Conservation (phyloP, 1,140 invertebrate species). For the Drosophila melanogaster region Release_6_plus_ISO1_MT NT_033777.3:7511001-7511500, state of each 20-base stretch:
- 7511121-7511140: conserved; percentile 85
- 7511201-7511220: conserved; percentile 89
- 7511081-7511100: conserved; percentile 87
- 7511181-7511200: conserved; percentile 88
- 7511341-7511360: conserved; percentile 85
- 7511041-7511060: conserved; percentile 84
- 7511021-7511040: conserved; percentile 77
- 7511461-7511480: too few species aligned
- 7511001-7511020: conserved; percentile 62
- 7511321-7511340: conserved; percentile 85
- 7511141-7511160: conserved; percentile 86
- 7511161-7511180: conserved; percentile 87
- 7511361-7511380: conserved; percentile 89
- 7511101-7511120: conserved; percentile 85
- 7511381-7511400: conserved; percentile 74
- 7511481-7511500: too few species aligned
- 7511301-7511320: conserved; percentile 87
- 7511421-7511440: not conserved
- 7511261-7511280: conserved; percentile 85
- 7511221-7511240: conserved; percentile 85
- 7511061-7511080: conserved; percentile 84
- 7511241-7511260: conserved; percentile 80
- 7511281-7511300: conserved; percentile 84
- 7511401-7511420: conserved; percentile 62
- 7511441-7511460: not conserved